Evolutionary conservation across 2,888 invertebrate species (phyloP).

Genomic region (Allophyes oxyacanthae): DNA sequence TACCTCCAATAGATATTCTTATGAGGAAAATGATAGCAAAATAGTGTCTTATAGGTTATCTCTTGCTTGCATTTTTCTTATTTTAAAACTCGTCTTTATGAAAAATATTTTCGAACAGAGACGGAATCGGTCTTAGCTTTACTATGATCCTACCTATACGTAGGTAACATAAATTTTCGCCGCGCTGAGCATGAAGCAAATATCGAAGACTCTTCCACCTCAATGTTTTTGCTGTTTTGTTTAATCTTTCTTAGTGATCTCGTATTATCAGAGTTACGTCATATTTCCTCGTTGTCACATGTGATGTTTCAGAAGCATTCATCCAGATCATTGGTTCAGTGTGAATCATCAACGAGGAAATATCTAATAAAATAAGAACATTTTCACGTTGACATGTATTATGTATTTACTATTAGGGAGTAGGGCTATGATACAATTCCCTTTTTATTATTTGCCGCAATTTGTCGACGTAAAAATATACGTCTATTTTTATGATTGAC

Average conservation of each 20-base stretch:
- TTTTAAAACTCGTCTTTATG: no score
- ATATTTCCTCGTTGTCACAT: conserved; percentile 39
- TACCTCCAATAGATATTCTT: no score
- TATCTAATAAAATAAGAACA: conserved; percentile 34
- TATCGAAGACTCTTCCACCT: conserved; percentile 47
- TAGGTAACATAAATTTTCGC: conserved; percentile 41
- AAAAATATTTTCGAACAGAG: no score
- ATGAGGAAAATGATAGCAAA: no score
- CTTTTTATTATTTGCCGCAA: conserved; percentile 39
- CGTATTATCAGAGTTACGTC: conserved; percentile 47
- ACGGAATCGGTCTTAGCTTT: no score
- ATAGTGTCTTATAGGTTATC: no score
- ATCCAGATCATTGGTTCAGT: conserved; percentile 54
- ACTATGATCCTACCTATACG: background rate
- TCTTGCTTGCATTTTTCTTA: no score
- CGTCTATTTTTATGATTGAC: conserved; percentile 21
- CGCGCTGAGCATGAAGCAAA: conserved; percentile 48
- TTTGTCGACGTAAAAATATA: conserved; percentile 30
- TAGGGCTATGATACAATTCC: conserved; percentile 24
- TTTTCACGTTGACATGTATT: conserved; percentile 27
- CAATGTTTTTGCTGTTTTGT: conserved; percentile 47
- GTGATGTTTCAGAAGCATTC: conserved; percentile 50
- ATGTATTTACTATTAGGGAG: conserved; percentile 31
- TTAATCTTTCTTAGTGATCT: conserved; percentile 65
- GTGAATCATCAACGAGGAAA: conserved; percentile 37